Conservation (phyloP, 2,797 vertebrate genomes). For the Eulemur albifrons region DNA sequence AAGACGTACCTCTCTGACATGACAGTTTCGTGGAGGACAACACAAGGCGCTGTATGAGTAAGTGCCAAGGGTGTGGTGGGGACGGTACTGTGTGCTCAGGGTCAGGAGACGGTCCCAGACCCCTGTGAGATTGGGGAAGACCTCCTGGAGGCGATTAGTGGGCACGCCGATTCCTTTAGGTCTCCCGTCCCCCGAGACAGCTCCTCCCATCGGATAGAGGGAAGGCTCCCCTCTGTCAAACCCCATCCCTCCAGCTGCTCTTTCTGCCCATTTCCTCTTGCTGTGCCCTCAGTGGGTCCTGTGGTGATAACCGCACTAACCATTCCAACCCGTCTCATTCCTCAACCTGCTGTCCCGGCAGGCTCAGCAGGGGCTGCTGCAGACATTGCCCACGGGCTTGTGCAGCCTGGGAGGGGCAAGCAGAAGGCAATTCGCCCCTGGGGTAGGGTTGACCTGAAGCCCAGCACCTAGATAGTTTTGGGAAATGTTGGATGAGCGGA, state of each 20-base stretch:
- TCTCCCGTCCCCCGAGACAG: neutral
- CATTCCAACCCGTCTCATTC: neutral
- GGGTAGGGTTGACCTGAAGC: neutral
- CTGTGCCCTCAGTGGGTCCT: neutral
- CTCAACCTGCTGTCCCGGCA: neutral
- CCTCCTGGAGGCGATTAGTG: neutral
- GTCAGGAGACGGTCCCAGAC: neutral
- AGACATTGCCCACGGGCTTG: neutral
- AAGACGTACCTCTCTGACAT: neutral
- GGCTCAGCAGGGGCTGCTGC: neutral
- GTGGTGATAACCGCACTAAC: neutral
- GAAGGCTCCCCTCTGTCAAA: neutral
- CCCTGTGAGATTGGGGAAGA: neutral
- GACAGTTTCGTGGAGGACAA: neutral
- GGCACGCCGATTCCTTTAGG: rapidly evolving
- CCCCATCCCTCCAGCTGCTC: neutral
- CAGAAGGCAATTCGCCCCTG: neutral
- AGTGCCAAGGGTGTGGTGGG: neutral
- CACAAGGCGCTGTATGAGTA: neutral
- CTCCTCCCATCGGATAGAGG: neutral
- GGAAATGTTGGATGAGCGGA: neutral
- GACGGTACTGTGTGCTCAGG: neutral
- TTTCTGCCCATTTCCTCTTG: slow-evolving; percentile 37
- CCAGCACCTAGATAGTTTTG: rapidly evolving
- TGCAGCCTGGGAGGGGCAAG: neutral